Base-by-base conservation (phyloP, 2,113 vertebrate species). In the Pterocles orientalis region DNA sequence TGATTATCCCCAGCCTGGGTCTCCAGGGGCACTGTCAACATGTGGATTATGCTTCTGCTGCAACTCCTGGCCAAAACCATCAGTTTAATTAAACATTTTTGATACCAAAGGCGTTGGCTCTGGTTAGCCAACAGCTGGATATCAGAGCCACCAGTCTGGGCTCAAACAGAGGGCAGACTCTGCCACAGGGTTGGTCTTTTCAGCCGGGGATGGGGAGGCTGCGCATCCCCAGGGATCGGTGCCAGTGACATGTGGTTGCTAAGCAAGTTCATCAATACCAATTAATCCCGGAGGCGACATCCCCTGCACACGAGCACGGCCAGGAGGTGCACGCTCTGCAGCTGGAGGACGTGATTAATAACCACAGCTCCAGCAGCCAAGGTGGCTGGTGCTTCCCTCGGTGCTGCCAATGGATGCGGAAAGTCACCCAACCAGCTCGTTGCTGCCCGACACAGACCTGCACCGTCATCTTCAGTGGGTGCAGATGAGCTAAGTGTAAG, bases 21-120 rank as follows among this genome's bases (percentile, higher is more conserved):
- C 94, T 89, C 84, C 86, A 84, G 80, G 62, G 93, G 47, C 83
- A 51, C 72, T 39, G 43, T 20, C 69, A 71, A 57, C 86, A 45
- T 0, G 7, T 60, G 86, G 92, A 28, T 81, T 51, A 12, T 0
- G 7, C n/a, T 18, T 1, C 34, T 56, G 73, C 70, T 50, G 79
- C 72, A 17, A 18, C 19, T 71, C 75, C 71, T 5, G 10, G 2
- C 56, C 88, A 68, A 33, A 75, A 56, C 68, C 92, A 70, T 47
- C 62, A 14, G 57, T 6, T n/a, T 34, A 50, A 80, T 39, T 84
- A 60, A 73, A 85, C 39, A 0, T 4, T 72, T 51, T 19, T 54
- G 50, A 36, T 89, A 39, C 28, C 25, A 5, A 41, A 73, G 73
- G 9, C 15, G 19, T 9, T 72, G 78, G 84, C 51, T 90, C 57